Evolutionary conservation across 2,113 vertebrate species (phyloP), one percentile per base, ranked within the genome.

Genomic region (Bungarus multicinctus): DNA sequence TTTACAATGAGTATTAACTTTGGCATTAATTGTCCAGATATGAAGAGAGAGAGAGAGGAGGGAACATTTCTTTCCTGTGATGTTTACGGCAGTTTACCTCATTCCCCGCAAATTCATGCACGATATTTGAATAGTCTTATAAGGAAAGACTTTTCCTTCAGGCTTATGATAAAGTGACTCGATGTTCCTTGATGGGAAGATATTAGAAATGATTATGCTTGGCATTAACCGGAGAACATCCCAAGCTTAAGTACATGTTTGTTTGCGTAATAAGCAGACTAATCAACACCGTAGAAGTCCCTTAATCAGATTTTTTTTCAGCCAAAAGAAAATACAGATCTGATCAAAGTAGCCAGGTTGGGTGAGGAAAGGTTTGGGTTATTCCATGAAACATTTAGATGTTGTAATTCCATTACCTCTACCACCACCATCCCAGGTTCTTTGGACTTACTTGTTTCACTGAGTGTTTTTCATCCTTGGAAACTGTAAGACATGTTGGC

Each of bases 1-100:
- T 95, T 69, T 90, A 88, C 55, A 91, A 22, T 81, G 74, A 81
- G 7, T 81, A 18, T 81, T 43, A 64, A n/a, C 43, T 90, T 92
- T 58, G 39, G 25, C 74, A 86, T 45, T 47, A 25, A 58, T 86
- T 23, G 4, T 57, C 39, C n/a, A 47, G 81, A 27, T 43, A 27
- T 27, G 91, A 34, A 60, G 25, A 27, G 58, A 27, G 25, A 22
- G 43, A 87, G 8, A 50, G 25, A 8, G 14, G 30, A 5, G 50
- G 55, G 20, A 87, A 60, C 50, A 14, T 91, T 47, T 39, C 45
- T 52, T 58, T 64, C 45, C 85, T 25, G 11, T 60, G 55, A 60
- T n/a, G 39, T 91, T 86, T 60, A 50, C 11, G 0, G 20, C 47
- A 47, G n/a, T 25, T 54, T 6, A 11, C 16, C 23, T 58, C 55